Evolutionary conservation across 1,140 invertebrate genomes (phyloP).

Genomic region (Episyrphus balteatus): DNA sequence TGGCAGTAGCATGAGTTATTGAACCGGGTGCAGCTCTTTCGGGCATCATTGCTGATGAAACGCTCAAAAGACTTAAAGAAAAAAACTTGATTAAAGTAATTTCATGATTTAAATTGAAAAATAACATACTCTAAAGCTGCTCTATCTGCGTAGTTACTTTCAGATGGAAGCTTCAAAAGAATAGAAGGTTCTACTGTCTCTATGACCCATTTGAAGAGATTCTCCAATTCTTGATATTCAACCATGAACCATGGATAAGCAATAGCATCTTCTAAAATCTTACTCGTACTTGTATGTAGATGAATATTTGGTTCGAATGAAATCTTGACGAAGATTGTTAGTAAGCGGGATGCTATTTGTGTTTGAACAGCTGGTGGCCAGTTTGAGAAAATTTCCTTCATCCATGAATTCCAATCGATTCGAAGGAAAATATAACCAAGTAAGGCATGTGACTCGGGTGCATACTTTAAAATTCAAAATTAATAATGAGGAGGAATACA

Average conservation of each 20-base stretch:
- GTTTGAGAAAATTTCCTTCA: conserved; percentile 24
- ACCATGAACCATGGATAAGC: conserved; percentile 59
- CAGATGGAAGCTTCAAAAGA: conserved; percentile 42
- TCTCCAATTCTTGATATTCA: conserved; percentile 53
- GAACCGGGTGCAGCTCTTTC: conserved; percentile 9
- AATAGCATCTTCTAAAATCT: conserved; percentile 50
- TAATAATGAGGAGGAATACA: not conserved
- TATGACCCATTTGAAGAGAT: conserved; percentile 64
- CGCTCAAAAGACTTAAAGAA: conserved; percentile 20
- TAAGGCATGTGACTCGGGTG: conserved; percentile 60
- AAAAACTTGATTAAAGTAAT: not conserved
- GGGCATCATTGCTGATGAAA: conserved; percentile 22
- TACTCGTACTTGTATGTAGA: conserved; percentile 37
- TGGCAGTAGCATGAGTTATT: conserved; percentile 16
- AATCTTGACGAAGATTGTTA: conserved; percentile 56
- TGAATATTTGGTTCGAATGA: conserved; percentile 59
- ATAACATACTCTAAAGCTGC: conserved; percentile 37
- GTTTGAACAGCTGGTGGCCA: conserved; percentile 35
- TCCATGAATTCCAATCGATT: conserved; percentile 34
- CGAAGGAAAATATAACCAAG: conserved; percentile 55
- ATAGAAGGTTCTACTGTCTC: conserved; percentile 63
- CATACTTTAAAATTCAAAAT: conserved; percentile 41
- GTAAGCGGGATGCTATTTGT: conserved; percentile 16
- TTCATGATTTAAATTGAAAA: not conserved
- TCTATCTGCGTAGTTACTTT: conserved; percentile 37